These are phyloP conservation scores for Campoletis raptor DNA, from an alignment of 2,888 invertebrate genomes.

Conservation along the genomic window DNA sequence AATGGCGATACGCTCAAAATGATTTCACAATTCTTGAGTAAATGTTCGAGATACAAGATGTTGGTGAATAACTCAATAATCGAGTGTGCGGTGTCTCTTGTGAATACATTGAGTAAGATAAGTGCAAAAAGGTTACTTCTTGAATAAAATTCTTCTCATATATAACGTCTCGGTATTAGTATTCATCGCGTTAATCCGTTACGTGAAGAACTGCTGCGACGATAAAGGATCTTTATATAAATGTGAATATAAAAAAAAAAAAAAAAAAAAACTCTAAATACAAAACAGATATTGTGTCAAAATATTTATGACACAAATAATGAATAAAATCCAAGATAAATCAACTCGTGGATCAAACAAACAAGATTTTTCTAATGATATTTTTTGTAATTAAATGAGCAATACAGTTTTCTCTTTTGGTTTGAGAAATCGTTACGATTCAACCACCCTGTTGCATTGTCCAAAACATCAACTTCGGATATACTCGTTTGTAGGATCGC, in stretches of 20 bases:
- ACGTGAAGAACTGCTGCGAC: background rate
- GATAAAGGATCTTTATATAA: background rate
- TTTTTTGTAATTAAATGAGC: background rate
- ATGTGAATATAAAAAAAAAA: background rate
- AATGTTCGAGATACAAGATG: constrained; percentile 39
- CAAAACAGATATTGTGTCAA: too few species aligned
- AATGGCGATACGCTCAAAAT: constrained; percentile 32
- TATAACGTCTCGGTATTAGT: constrained; percentile 9
- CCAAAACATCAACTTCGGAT: constrained; percentile 37
- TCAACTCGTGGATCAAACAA: background rate
- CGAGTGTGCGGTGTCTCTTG: background rate
- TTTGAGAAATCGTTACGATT: background rate
- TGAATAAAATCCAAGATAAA: background rate
- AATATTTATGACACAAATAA: background rate
- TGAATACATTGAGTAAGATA: constrained; percentile 26
- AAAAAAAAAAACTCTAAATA: background rate
- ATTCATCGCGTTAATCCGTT: constrained; percentile 8
- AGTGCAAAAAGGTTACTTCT: constrained; percentile 3
- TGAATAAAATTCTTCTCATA: constrained; percentile 4
- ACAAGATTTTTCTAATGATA: background rate
- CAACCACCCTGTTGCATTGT: constrained; percentile 14
- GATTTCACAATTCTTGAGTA: constrained; percentile 59
- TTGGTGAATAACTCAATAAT: constrained; percentile 31
- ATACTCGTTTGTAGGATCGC: constrained; percentile 5
- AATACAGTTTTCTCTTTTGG: background rate